Evolutionary conservation across 2,113 vertebrate genomes (phyloP).

Genomic region (Nannospalax galili): DNA sequence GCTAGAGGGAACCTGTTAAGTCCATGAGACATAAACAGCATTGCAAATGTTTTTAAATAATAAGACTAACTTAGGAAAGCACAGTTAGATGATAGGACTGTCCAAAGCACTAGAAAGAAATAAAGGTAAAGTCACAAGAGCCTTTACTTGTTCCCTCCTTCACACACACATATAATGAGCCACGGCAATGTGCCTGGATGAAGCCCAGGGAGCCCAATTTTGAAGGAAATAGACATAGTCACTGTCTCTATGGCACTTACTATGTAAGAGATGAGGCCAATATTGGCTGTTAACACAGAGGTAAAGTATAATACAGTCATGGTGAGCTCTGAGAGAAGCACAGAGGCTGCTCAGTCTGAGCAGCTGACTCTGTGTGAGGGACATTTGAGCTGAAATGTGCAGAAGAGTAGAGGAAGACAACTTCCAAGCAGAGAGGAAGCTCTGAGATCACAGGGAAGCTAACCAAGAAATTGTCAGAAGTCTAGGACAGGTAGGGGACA

Average conservation of each 20-base stretch:
- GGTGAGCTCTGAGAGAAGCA: background rate
- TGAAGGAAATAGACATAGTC: background rate
- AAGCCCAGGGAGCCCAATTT: background rate
- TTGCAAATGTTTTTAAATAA: background rate
- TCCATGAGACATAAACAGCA: background rate
- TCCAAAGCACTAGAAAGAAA: background rate
- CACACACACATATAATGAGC: no score
- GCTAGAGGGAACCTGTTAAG: background rate
- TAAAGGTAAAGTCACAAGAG: background rate
- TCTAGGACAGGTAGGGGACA: background rate
- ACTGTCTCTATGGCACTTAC: background rate
- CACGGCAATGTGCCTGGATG: background rate
- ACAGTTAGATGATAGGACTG: rapidly evolving
- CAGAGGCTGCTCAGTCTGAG: background rate
- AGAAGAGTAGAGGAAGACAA: background rate
- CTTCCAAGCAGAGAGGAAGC: background rate
- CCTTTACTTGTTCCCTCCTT: no score
- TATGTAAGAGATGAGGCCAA: background rate
- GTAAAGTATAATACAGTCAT: background rate
- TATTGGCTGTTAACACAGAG: background rate
- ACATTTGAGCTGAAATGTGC: background rate
- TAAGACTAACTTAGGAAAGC: background rate
- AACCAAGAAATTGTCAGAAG: background rate
- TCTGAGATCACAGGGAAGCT: background rate
- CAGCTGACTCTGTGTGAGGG: background rate